These are phyloP conservation scores for Gymnocypris eckloni DNA, from an alignment of 2,797 vertebrate species.

Conservation along the genomic window DNA sequence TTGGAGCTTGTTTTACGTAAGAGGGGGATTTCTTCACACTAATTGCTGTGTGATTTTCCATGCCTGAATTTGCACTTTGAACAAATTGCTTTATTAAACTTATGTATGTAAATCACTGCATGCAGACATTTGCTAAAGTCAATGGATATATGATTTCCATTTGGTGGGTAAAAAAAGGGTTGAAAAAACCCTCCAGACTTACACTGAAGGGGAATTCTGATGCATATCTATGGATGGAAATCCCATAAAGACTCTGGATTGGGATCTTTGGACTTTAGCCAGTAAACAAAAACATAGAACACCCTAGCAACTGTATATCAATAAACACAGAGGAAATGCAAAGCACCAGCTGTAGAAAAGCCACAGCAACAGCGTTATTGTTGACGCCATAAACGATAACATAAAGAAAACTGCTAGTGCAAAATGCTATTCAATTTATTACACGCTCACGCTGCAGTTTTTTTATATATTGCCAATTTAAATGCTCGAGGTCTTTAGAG, in stretches of 20 bases:
- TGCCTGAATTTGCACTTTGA: constrained; percentile 13
- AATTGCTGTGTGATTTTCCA: constrained; percentile 45
- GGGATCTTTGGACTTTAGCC: neutral
- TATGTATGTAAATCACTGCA: neutral
- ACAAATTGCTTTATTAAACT: constrained; percentile 9
- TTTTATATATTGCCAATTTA: neutral
- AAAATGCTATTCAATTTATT: neutral
- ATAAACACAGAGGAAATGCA: neutral
- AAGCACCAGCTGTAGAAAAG: neutral
- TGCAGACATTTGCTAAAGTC: neutral
- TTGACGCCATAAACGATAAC: neutral
- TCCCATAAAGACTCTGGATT: neutral
- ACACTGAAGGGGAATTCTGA: neutral
- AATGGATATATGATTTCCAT: neutral
- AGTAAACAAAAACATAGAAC: neutral
- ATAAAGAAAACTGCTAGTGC: neutral
- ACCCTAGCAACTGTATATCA: neutral
- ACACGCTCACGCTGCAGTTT: neutral
- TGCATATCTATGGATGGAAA: neutral
- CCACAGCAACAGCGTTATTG: neutral
- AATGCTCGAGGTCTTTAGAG: neutral
- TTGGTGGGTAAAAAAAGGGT: neutral
- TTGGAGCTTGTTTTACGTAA: constrained; percentile 46
- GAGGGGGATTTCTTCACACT: constrained; percentile 42
- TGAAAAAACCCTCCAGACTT: neutral